A percentile compares a stretch with the other conserved stretches of the same genome.
Evolutionary conservation across 2,888 invertebrate species (phyloP).

Genomic region (Tipula unca): DNA sequence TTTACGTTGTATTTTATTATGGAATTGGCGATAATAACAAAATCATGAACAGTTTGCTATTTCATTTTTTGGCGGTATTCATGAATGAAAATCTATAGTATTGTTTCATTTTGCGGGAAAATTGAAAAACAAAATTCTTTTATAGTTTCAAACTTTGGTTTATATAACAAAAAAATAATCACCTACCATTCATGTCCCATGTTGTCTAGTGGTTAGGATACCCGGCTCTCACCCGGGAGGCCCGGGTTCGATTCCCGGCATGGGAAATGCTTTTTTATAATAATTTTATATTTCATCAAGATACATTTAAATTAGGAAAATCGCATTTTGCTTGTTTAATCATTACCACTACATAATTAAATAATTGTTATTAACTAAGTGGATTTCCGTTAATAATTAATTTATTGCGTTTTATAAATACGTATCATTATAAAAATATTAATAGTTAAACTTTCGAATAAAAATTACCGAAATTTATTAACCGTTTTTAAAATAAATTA

Average conservation of each 20-base stretch:
- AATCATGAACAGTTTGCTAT: background rate
- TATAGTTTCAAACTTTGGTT: background rate
- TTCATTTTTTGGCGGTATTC: background rate
- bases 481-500: too few relatives aligned
- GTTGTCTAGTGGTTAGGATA: conserved; percentile 18
- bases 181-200: background rate
- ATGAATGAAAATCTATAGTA: background rate
- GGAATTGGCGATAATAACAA: background rate
- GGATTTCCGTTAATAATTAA: too few relatives aligned
- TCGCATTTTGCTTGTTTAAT: too few relatives aligned
- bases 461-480: too few relatives aligned
- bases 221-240: background rate
- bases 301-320: too few relatives aligned
- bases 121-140: background rate
- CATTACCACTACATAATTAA: too few relatives aligned
- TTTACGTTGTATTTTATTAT: background rate
- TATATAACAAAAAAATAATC: background rate
- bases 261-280: too few relatives aligned
- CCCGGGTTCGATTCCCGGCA: conserved; percentile 19
- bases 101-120: background rate
- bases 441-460: too few relatives aligned
- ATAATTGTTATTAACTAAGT: too few relatives aligned
- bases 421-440: too few relatives aligned
- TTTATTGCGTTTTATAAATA: too few relatives aligned
- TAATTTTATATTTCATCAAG: too few relatives aligned